These are phyloP conservation scores for Scaptodrosophila lebanonensis DNA, from an alignment of 1,140 invertebrate genomes.

Conservation along the genomic window DNA sequence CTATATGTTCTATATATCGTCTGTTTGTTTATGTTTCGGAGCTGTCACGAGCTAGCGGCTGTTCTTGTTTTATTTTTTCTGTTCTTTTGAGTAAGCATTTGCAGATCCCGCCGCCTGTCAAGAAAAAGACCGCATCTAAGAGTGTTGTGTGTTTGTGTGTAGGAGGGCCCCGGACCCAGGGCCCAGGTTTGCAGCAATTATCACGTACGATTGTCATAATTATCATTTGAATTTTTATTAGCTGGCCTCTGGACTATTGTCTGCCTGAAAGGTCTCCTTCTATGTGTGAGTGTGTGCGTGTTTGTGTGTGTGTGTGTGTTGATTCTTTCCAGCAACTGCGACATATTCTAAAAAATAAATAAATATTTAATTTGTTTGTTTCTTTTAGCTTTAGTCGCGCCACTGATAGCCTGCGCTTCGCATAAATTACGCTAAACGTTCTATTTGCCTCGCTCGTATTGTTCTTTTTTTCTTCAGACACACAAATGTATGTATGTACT, in stretches of 20 bases:
- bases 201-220: constrained; percentile 77
- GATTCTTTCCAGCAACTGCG: constrained; percentile 36
- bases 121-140: constrained; percentile 11
- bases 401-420: neutral
- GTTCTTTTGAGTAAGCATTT: constrained; percentile 36
- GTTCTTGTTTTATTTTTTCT: constrained; percentile 6
- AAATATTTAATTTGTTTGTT: constrained; percentile 43
- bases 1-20: constrained; percentile 12
- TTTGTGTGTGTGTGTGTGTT: constrained; percentile 30
- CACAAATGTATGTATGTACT: too few species aligned
- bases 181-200: constrained; percentile 60
- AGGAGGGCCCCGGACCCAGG: constrained; percentile 30
- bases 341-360: constrained; percentile 21
- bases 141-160: constrained; percentile 16
- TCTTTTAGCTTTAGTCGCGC: constrained; percentile 12
- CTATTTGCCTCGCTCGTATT: neutral
- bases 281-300: too few species aligned
- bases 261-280: constrained; percentile 19
- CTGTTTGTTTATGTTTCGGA: constrained; percentile 57
- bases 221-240: constrained; percentile 74
- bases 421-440: constrained; percentile 17
- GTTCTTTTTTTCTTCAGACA: too few species aligned
- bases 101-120: constrained; percentile 19
- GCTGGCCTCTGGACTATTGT: constrained; percentile 46
- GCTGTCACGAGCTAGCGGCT: constrained; percentile 52